These are phyloP conservation scores for Pinctada fucata DNA, from an alignment of 2,888 invertebrate genomes.

Conservation along the genomic window DNA sequence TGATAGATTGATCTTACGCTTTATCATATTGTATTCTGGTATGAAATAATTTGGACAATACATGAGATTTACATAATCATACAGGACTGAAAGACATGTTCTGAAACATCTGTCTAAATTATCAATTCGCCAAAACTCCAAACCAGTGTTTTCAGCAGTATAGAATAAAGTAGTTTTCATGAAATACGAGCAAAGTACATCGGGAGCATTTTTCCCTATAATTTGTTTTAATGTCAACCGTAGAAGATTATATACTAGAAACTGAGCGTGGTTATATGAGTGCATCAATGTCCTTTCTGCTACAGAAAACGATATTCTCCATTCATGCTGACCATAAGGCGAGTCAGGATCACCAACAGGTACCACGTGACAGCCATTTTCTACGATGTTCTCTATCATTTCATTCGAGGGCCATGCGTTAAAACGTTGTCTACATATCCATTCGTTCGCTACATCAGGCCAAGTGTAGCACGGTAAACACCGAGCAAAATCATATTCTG, in stretches of 20 bases:
- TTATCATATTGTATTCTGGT: too few relatives aligned
- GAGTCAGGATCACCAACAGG: not conserved
- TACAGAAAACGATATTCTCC: slow-evolving; percentile 11
- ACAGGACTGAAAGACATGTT: too few relatives aligned
- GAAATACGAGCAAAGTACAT: too few relatives aligned
- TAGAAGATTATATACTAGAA: slow-evolving; percentile 9
- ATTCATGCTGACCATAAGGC: slow-evolving; percentile 9
- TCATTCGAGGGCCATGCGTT: slow-evolving; percentile 13
- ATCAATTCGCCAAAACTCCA: slow-evolving; percentile 20
- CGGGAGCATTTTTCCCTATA: not conserved
- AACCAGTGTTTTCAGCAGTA: slow-evolving; percentile 21
- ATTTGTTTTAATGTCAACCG: slow-evolving; percentile 33
- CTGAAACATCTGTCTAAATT: not conserved
- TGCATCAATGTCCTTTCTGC: too few relatives aligned
- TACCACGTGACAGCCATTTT: slow-evolving; percentile 28
- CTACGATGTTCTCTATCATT: slow-evolving; percentile 13
- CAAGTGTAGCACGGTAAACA: not conserved
- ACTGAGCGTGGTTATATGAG: too few relatives aligned
- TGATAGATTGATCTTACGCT: too few relatives aligned
- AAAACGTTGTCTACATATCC: slow-evolving; percentile 1
- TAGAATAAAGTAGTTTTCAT: too few relatives aligned
- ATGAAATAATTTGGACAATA: too few relatives aligned
- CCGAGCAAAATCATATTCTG: not conserved
- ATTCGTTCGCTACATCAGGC: slow-evolving; percentile 14
- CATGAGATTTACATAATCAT: too few relatives aligned